Percentiles rank a stretch among this genome's conserved stretches.
Evolutionary conservation across 2,797 vertebrate genomes (phyloP).

Genomic region (Lemur catta): DNA sequence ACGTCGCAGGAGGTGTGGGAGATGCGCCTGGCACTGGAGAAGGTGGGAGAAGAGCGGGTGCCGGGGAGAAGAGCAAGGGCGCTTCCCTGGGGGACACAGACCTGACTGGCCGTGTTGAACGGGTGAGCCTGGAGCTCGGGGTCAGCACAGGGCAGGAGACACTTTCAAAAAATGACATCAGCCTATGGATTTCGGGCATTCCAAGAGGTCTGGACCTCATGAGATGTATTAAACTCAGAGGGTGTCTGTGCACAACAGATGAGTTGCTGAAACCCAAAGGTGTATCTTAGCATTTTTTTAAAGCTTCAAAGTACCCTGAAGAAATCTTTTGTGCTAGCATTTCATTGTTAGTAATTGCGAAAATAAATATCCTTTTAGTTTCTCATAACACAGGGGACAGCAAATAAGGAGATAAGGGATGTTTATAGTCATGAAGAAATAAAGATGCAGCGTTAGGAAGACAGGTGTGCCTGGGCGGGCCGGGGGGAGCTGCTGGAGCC

Average conservation of each 20-base stretch:
- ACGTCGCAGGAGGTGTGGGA: rapidly evolving
- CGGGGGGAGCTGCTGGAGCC: rapidly evolving
- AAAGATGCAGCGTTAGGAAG: not conserved
- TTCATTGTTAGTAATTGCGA: not conserved
- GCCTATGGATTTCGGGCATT: not conserved
- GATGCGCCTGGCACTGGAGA: not conserved
- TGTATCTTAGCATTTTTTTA: not conserved
- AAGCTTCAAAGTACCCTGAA: not conserved
- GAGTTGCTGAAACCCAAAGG: not conserved
- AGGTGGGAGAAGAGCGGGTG: not conserved
- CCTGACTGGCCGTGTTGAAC: not conserved
- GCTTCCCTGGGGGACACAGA: not conserved
- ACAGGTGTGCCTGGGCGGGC: no score
- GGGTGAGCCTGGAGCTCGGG: not conserved
- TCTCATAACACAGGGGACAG: not conserved
- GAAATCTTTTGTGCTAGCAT: not conserved
- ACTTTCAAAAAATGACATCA: not conserved
- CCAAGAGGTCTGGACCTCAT: not conserved
- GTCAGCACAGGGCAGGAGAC: not conserved
- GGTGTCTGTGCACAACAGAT: not conserved
- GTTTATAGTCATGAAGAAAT: not conserved
- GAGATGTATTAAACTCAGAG: not conserved
- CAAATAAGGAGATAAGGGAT: not conserved
- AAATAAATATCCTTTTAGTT: not conserved
- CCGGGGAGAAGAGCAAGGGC: not conserved